Evolutionary conservation across 2,113 vertebrate species (phyloP), one percentile per base, ranked within the genome.

Genomic region (Halichoeres trimaculatus): DNA sequence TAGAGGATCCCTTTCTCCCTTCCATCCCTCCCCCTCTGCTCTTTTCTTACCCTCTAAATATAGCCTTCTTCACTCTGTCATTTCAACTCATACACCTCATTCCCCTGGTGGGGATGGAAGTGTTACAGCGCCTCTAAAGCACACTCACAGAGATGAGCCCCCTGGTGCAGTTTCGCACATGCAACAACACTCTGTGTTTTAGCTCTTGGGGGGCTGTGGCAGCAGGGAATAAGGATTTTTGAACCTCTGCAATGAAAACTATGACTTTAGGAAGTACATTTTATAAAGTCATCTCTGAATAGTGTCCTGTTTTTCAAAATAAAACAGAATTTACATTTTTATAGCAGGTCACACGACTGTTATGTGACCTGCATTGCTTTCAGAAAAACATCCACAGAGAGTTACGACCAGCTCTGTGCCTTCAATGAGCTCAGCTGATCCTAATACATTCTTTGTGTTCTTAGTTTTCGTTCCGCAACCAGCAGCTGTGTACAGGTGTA

Each of bases 11-110:
- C 36, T n/a, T 62, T 52, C 51, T 60, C 24, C 48, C n/a, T 45
- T 20, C 55, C 38, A 45, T 40, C 24, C 40, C 19, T 19, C 50
- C 24, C 38, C 9, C 43, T 62, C 55, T 19, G 6, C 62, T 62
- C 12, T 51, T 57, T 36, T 58, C 58, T 52, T 58, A 6, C 22
- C 22, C 38, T 78, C 70, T 69, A 69, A 72, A 77, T 77, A 34
- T 59, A 82, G 69, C 13, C 23, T 26, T 41, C 14, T 78, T 78
- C 40, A 22, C 41, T 50, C 51, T 1, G 2, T 81, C 68, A 47
- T 57, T 70, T 64, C 20, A 14, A 35, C 56, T 53, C 78, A 34
- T 45, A 62, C 47, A 59, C 62, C 51, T 56, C 22, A 2, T 58
- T 59, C 70, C 57, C 30, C 36, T 6, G 13, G 43, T 80, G 58